Conservation (phyloP, 2,113 vertebrate species). For the Dendropsophus ebraccatus region DNA sequence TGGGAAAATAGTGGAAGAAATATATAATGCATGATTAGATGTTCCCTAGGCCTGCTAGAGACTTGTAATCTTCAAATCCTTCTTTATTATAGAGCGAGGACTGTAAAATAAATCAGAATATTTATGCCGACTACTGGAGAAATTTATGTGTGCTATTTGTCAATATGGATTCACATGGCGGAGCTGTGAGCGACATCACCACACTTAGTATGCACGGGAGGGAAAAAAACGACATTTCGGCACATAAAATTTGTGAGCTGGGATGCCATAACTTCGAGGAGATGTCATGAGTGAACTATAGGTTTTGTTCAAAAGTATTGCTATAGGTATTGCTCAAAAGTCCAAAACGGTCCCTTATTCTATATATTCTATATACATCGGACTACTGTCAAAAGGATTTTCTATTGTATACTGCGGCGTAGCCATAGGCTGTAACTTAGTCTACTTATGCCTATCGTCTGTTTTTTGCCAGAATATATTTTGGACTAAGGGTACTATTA, state of each 20-base stretch:
- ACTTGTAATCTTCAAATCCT: background rate
- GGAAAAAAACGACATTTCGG: background rate
- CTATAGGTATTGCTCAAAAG: slow-evolving; percentile 40
- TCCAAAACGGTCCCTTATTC: background rate
- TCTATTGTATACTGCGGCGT: no score
- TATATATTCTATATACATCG: no score
- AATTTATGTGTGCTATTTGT: background rate
- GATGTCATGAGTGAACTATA: slow-evolving; percentile 31
- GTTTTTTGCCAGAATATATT: no score
- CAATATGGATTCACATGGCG: background rate
- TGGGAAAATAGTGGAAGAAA: background rate
- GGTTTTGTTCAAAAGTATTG: slow-evolving; percentile 25
- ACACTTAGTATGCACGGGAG: background rate
- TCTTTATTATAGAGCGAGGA: background rate
- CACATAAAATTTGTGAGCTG: background rate
- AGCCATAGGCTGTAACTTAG: no score
- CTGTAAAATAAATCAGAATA: background rate
- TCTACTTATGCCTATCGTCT: no score
- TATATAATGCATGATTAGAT: slow-evolving; percentile 30
- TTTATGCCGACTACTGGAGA: background rate
- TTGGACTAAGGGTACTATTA: no score
- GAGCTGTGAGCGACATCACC: background rate
- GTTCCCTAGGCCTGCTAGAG: background rate
- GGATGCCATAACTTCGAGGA: background rate
- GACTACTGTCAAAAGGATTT: no score